Conservation (phyloP, 2,888 invertebrate genomes). For the Meta bourneti region DNA sequence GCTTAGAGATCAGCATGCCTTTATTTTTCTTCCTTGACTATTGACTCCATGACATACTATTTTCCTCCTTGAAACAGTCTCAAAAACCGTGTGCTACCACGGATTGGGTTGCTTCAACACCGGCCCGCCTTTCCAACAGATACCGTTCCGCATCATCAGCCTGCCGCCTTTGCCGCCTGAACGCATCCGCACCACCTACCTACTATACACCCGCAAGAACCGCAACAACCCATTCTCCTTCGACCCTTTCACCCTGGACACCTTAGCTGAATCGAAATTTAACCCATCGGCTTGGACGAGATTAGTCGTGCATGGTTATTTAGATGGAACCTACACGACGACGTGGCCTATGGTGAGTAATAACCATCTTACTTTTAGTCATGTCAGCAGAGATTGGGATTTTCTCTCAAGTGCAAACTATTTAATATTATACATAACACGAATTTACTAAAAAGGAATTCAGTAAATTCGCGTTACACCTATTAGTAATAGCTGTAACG, state of each 20-base stretch:
- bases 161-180: constrained; percentile 44
- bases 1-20: no score
- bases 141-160: constrained; percentile 47
- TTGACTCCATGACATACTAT: no score
- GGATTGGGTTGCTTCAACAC: constrained; percentile 27
- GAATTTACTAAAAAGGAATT: not conserved
- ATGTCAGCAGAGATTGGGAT: no score
- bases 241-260: not conserved
- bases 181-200: constrained; percentile 24
- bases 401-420: no score
- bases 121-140: constrained; percentile 26
- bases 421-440: not conserved
- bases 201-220: constrained; percentile 43
- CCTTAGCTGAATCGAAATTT: constrained; percentile 13
- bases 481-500: no score
- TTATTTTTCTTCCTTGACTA: no score
- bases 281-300: constrained; percentile 26
- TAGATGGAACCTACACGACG: constrained; percentile 17
- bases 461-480: no score
- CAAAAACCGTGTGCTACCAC: constrained; percentile 25
- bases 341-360: constrained; percentile 29
- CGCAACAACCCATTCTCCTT: constrained; percentile 38
- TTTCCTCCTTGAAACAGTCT: not conserved
- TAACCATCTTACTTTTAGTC: no score
- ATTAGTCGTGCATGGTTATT: constrained; percentile 16